These are phyloP conservation scores for Zelleria hepariella DNA, from an alignment of 2,888 invertebrate genomes.

Conservation along the genomic window DNA sequence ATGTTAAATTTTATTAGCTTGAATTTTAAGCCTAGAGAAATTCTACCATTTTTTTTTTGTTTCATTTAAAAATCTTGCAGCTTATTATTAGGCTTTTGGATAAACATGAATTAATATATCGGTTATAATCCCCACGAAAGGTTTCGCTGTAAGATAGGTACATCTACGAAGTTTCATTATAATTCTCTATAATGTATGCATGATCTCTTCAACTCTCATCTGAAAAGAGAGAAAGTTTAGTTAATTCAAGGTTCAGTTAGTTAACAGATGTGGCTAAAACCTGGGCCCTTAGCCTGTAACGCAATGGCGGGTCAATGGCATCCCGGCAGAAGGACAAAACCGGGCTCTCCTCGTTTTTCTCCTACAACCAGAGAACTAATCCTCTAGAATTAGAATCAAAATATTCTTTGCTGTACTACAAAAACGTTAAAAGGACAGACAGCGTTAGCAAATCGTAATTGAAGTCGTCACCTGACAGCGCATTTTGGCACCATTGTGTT, in stretches of 20 bases:
- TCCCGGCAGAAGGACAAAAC: too few relatives aligned
- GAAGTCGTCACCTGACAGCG: too few relatives aligned
- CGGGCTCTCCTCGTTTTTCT: too few relatives aligned
- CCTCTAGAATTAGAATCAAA: too few relatives aligned
- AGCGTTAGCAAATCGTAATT: too few relatives aligned
- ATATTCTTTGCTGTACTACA: too few relatives aligned
- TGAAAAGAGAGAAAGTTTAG: constrained; percentile 33
- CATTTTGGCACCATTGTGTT: too few relatives aligned
- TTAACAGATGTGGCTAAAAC: background rate
- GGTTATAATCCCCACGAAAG: constrained; percentile 59
- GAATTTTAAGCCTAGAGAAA: constrained; percentile 64
- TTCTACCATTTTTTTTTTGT: constrained; percentile 55
- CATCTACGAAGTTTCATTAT: constrained; percentile 66
- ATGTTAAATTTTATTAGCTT: constrained; percentile 59
- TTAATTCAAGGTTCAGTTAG: background rate
- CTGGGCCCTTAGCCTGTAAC: too few relatives aligned
- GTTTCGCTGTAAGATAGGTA: constrained; percentile 61
- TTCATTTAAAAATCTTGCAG: constrained; percentile 33
- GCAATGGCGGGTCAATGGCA: too few relatives aligned
- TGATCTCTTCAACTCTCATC: constrained; percentile 71
- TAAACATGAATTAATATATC: constrained; percentile 60
- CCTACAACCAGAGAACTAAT: too few relatives aligned
- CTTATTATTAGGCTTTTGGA: constrained; percentile 64
- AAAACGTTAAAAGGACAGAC: too few relatives aligned
- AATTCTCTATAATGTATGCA: constrained; percentile 52